Base-by-base conservation (phyloP, 2,888 invertebrate genomes). In the Hemithea aestivaria region DNA sequence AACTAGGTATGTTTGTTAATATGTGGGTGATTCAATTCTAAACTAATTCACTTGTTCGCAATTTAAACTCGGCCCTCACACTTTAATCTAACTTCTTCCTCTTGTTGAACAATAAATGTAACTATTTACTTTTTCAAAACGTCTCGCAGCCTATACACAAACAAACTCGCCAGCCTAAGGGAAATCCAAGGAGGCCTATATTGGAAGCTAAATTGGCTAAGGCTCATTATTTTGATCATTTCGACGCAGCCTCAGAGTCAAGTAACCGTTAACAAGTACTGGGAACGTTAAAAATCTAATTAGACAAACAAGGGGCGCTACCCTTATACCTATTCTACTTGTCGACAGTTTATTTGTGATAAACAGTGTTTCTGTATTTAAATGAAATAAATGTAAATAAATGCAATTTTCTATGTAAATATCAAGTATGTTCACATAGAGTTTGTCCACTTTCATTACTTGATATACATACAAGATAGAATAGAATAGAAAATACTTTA, bases 211-310 rank as follows among this genome's bases (percentile, higher is more conserved):
- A 51, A 29, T 32, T 28, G 30, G 25, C 42, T 40, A 32, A 34
- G 37, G 8, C 27, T 44, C 38, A 45, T 48, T 51, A 51, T 52
- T 41, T 43, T 39, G 43, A 43, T 31, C 36, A 47, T 45, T 46
- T 40, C 47, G 33, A 35, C 37, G 40, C 35, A 16, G n/a, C n/a
- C n/a, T n/a, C 27, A 33, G 39, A 51, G 28, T 44, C 49, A 52
- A 41, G 39, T 39, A 43, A 45, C 45, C 51, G 51, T 52, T 45
- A 51, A 41, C 49, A 49, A 49, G 51, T 43, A 37, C 47, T 43
- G 40, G 20, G 27, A 40, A 50, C 33, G 48, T 41, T 47, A 47
- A 41, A 49, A 40, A 49, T 40, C 49, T 49, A 52, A 52, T 52
- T 49, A 52, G 42, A 45, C 43, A 49, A 47, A 48, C 45, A 50